phyloP scores from a whole-genome alignment of 2,888 invertebrate genomes.

The Acanthosoma haemorrhoidale region DNA sequence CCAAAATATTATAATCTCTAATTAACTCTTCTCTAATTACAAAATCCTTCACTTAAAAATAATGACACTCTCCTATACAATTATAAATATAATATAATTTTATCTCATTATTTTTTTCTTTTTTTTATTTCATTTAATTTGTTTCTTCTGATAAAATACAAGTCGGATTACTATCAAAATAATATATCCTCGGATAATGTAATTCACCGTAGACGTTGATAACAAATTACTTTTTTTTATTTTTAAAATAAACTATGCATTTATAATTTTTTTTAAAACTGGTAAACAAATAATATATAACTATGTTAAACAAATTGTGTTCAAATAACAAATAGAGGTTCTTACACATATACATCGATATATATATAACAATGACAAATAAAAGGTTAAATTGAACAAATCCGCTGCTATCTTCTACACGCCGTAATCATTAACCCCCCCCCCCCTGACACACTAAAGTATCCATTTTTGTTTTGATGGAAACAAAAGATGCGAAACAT shows the following conservation, averaged over 20 bases:
- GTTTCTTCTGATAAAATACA: slow-evolving; percentile 4
- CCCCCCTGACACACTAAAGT: too few relatives aligned
- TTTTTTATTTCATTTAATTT: not conserved
- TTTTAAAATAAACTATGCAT: slow-evolving; percentile 1
- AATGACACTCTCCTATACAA: not conserved
- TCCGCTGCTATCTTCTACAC: too few relatives aligned
- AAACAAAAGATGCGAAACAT: too few relatives aligned
- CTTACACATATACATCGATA: not conserved
- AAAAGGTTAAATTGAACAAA: too few relatives aligned
- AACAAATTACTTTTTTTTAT: not conserved
- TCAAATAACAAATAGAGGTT: not conserved
- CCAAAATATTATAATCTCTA: slow-evolving; percentile 11
- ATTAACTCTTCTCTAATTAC: not conserved
- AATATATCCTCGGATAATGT: not conserved
- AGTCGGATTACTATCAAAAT: not conserved
- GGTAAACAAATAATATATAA: slow-evolving; percentile 1
- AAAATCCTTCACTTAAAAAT: not conserved
- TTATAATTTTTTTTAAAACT: not conserved
- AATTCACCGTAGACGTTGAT: too few relatives aligned
- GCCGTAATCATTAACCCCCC: too few relatives aligned
- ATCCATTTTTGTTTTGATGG: too few relatives aligned
- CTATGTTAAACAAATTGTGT: not conserved
- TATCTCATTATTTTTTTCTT: not conserved
- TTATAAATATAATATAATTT: not conserved
- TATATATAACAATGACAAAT: not conserved